These are phyloP conservation scores for Drosophila borealis DNA, from an alignment of 2,888 invertebrate genomes.

Conservation along the genomic window DNA sequence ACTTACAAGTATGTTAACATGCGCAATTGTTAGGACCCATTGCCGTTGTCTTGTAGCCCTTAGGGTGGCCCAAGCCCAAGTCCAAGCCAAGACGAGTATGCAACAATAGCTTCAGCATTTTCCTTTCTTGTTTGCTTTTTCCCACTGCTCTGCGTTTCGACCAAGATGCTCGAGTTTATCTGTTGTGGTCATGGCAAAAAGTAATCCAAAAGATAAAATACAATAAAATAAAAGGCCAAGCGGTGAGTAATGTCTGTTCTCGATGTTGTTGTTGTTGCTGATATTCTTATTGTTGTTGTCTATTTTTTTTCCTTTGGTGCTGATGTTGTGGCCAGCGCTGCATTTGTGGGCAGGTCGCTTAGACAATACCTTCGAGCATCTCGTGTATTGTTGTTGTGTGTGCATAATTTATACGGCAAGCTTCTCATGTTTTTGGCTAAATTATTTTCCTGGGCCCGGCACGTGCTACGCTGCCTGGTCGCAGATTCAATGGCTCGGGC, in stretches of 20 bases:
- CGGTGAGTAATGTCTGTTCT: conserved; percentile 69
- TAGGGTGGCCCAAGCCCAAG: conserved; percentile 40
- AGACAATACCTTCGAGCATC: conserved; percentile 72
- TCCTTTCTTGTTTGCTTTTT: conserved; percentile 44
- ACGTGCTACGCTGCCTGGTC: conserved; percentile 56
- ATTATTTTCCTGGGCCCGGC: conserved; percentile 68
- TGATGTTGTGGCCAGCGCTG: conserved; percentile 42
- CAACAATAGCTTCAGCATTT: conserved; percentile 61
- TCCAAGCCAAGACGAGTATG: conserved; percentile 22
- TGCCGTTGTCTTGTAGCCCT: conserved; percentile 58
- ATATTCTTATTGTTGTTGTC: conserved; percentile 2
- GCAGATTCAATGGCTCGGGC: conserved; percentile 44
- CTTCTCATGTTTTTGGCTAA: conserved; percentile 76
- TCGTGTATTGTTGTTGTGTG: conserved; percentile 44
- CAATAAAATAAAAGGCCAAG: conserved; percentile 78
- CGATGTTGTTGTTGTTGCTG: conserved; percentile 27
- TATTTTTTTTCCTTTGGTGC: conserved; percentile 11
- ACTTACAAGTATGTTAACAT: conserved; percentile 80
- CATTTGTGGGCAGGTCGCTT: conserved; percentile 68
- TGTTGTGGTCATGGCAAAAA: conserved; percentile 79
- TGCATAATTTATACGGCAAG: conserved; percentile 73
- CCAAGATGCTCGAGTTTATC: conserved; percentile 76
- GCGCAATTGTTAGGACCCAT: conserved; percentile 69
- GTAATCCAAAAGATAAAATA: conserved; percentile 79
- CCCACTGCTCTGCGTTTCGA: conserved; percentile 44